Percentiles rank a stretch among this genome's conserved stretches.
phyloP scores from a whole-genome alignment of 1,140 invertebrate species.

The Hirudo medicinalis region DNA sequence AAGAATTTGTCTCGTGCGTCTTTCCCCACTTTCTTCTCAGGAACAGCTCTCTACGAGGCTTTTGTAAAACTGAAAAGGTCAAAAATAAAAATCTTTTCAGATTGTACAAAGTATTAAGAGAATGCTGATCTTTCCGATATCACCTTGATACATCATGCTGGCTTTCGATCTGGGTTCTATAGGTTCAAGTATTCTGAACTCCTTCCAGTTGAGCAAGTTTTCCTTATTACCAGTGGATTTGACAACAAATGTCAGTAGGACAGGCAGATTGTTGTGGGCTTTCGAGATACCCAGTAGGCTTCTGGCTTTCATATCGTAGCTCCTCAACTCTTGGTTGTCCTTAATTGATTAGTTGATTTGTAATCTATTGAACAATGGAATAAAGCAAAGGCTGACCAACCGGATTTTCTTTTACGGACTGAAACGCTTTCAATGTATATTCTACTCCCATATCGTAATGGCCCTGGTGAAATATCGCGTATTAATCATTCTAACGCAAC shows the following conservation, averaged over 20 bases:
- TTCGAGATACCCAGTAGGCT: not conserved
- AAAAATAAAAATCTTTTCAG: too few species aligned
- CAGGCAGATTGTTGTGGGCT: not conserved
- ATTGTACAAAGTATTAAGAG: too few species aligned
- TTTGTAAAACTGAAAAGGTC: too few species aligned
- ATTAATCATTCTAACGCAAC: not conserved
- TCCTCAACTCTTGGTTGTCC: too few species aligned
- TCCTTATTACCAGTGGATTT: not conserved
- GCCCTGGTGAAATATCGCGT: not conserved
- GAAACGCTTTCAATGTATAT: not conserved
- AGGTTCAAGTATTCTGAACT: not conserved
- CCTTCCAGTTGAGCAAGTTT: slow-evolving; percentile 6
- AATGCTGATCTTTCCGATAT: too few species aligned
- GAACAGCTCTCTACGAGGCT: too few species aligned
- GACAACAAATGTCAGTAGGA: not conserved
- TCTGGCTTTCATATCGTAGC: slow-evolving; percentile 2
- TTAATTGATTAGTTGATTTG: too few species aligned
- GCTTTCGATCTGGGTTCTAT: too few species aligned
- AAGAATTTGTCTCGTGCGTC: too few species aligned
- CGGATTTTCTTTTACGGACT: slow-evolving; percentile 2
- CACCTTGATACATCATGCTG: too few species aligned
- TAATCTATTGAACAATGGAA: too few species aligned
- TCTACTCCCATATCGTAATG: slow-evolving; percentile 7
- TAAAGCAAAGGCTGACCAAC: not conserved
- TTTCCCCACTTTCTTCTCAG: too few species aligned